These are phyloP conservation scores for Dunckerocampus dactyliophorus DNA, from an alignment of 2,113 vertebrate species.

Conservation along the genomic window DNA sequence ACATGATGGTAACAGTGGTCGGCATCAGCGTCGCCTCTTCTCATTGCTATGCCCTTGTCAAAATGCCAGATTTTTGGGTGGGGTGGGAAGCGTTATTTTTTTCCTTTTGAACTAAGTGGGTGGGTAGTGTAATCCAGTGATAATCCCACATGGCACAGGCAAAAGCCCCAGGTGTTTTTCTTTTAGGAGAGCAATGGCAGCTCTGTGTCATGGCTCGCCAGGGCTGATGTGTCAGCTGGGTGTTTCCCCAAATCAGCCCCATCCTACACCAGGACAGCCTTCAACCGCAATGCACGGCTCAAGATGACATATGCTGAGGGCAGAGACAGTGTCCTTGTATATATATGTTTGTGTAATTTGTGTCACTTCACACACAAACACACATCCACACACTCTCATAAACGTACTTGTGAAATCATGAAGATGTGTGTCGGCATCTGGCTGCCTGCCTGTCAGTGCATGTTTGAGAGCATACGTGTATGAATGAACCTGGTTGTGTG, in stretches of 20 bases:
- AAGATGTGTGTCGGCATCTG: constrained; percentile 37
- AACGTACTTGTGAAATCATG: constrained; percentile 33
- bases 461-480: constrained; percentile 30
- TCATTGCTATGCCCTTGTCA: constrained; percentile 67
- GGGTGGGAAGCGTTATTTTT: constrained; percentile 46
- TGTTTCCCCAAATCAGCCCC: constrained; percentile 61
- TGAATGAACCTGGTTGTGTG: constrained; percentile 29
- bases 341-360: constrained; percentile 43
- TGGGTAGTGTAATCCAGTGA: constrained; percentile 44
- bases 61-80: constrained; percentile 70
- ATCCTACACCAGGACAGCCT: constrained; percentile 52
- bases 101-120: constrained; percentile 16
- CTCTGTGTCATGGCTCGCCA: constrained; percentile 51
- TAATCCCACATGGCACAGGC: constrained; percentile 66
- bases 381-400: constrained; percentile 10
- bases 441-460: constrained; percentile 36
- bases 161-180: constrained; percentile 66
- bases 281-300: constrained; percentile 50
- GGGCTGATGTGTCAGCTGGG: constrained; percentile 61
- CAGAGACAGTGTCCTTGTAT: constrained; percentile 38
- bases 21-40: constrained; percentile 69
- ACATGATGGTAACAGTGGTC: constrained; percentile 56
- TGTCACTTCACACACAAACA: constrained; percentile 29
- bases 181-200: constrained; percentile 46
- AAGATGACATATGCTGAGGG: constrained; percentile 66